Conservation (phyloP, 2,113 vertebrate species). For the Caranx melampygus region DNA sequence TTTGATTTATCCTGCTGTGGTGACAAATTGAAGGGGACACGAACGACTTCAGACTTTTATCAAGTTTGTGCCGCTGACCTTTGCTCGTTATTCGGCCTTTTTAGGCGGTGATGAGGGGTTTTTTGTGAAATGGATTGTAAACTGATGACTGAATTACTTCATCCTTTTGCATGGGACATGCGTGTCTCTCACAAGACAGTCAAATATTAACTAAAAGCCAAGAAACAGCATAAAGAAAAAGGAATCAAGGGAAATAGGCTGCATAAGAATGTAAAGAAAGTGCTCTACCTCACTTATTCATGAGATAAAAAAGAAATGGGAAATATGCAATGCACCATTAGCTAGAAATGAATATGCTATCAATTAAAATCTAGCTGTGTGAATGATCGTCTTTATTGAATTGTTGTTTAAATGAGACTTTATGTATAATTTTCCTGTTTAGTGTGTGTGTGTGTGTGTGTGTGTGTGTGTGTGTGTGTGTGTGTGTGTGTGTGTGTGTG, state of each 20-base stretch:
- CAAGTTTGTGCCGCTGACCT: constrained; percentile 35
- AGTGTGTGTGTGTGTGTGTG: not conserved
- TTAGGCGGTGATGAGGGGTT: constrained; percentile 4
- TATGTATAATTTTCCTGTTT: constrained; percentile 20
- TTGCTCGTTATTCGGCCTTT: constrained; percentile 32
- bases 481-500: not conserved
- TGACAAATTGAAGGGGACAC: constrained; percentile 24
- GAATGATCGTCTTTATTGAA: constrained; percentile 36
- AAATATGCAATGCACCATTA: constrained; percentile 42
- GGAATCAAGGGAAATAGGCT: not conserved
- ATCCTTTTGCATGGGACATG: not conserved
- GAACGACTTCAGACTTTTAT: constrained; percentile 24
- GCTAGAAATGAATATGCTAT: constrained; percentile 53
- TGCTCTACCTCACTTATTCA: constrained; percentile 31
- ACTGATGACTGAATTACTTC: not conserved
- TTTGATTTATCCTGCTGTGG: constrained; percentile 13
- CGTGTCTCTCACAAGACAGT: not conserved
- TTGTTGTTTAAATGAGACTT: constrained; percentile 43
- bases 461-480: not conserved
- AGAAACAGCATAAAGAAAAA: not conserved
- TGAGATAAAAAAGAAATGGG: constrained; percentile 36
- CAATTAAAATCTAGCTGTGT: constrained; percentile 40
- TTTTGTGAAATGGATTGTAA: constrained; percentile 17
- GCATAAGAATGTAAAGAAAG: constrained; percentile 5
- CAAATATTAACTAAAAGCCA: not conserved